phyloP scores from a whole-genome alignment of 2,113 vertebrate genomes.

The Maccullochella peelii region DNA sequence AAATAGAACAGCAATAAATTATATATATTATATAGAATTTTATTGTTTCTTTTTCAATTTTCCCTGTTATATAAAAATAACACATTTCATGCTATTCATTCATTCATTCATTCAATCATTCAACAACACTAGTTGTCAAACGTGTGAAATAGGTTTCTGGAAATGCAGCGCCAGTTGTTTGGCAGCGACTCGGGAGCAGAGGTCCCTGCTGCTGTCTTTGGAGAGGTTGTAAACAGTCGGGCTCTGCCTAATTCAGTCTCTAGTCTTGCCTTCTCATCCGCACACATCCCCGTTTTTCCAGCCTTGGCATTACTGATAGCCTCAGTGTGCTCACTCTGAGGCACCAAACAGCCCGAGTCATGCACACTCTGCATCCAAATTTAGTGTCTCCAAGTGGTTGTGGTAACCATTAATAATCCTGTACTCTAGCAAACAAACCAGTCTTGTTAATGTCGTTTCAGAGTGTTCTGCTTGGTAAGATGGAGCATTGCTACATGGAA shows the following conservation, averaged over 20 bases:
- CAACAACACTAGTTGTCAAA: conserved; percentile 61
- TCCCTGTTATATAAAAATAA: conserved; percentile 81
- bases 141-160: conserved; percentile 40
- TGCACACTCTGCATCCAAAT: conserved; percentile 41
- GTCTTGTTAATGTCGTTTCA: conserved; percentile 48
- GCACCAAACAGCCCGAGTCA: conserved; percentile 33
- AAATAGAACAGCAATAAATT: conserved; percentile 82
- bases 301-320: conserved; percentile 30
- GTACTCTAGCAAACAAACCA: conserved; percentile 50
- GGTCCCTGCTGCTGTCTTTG: conserved; percentile 59
- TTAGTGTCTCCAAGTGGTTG: conserved; percentile 56
- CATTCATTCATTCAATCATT: conserved; percentile 48
- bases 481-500: conserved; percentile 81
- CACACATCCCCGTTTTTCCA: conserved; percentile 22
- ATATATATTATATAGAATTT: conserved; percentile 81
- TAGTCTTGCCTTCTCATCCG: conserved; percentile 26
- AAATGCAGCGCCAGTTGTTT: conserved; percentile 52
- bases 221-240: conserved; percentile 70
- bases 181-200: conserved; percentile 40
- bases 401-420: conserved; percentile 49
- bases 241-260: conserved; percentile 47
- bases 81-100: conserved; percentile 73
- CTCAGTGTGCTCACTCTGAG: conserved; percentile 13
- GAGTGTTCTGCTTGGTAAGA: conserved; percentile 66
- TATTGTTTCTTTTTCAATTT: conserved; percentile 64